Evolutionary conservation across 2,797 vertebrate genomes (phyloP), one percentile per base, ranked within the genome.

Genomic region (Lindbergichthys nudifrons): DNA sequence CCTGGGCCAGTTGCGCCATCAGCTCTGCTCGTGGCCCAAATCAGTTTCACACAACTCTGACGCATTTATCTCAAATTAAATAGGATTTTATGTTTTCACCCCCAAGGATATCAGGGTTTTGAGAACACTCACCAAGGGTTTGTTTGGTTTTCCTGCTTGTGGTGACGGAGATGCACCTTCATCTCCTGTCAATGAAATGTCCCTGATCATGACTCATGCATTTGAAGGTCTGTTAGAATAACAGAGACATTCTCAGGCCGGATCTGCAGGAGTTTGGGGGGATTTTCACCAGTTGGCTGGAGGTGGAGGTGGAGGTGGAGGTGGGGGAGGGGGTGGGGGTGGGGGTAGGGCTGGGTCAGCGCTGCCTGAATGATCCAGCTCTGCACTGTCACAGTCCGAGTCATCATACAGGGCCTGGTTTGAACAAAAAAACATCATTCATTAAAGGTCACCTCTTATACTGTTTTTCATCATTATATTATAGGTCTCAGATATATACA

Each of bases 371-470:
- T 96, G 95, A 85, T 97, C 96, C 87, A 97, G 84, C 87, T 97
- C 96, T 5, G 95, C 90, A 26, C 96, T 96, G 93, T 97, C 97
- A 59, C 96, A 97, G 94, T 97, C 97, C 0, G 96, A 98, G 90
- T 97, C 97, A 70, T 97, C 96, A 10, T 93, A 95, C 71, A 92
- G 82, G 9, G 85, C 86, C 90, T 94, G 84, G 30, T 73, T 70
- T 18, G 80, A 75, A 77, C 78, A 21, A 60, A 23, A 23, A 41
- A 57, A 68, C 19, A 26, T 26, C 4, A 26, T 26, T 26, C 26
- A 26, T 26, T 26, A 26, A 26, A 26, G 26, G 26, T 26, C 26
- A 0, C 26, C 26, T 26, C 26, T 26, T 26, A 5, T 26, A 26
- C 23, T 26, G 23, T 3, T 26, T 26, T 26, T 26, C 26, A 26